Conservation (phyloP, 2,888 invertebrate species). For the Stenoptilia bipunctidactyla region DNA sequence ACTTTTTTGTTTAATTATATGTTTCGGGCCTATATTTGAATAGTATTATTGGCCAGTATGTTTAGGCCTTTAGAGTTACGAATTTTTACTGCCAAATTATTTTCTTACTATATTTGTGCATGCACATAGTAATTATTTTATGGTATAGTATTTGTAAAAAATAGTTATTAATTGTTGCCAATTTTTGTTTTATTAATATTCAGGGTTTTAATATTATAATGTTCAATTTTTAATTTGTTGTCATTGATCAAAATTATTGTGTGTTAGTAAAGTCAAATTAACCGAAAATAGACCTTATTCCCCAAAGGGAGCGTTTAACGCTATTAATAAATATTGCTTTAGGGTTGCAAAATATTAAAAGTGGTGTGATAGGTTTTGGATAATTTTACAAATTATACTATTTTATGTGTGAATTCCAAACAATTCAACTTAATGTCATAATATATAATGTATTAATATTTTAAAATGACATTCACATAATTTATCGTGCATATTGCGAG, state of each 20-base stretch:
- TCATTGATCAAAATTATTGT: slow-evolving; percentile 69
- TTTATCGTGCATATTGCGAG: slow-evolving; percentile 28
- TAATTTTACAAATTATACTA: slow-evolving; percentile 72
- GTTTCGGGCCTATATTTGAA: slow-evolving; percentile 65
- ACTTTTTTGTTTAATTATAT: slow-evolving; percentile 59
- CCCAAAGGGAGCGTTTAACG: slow-evolving; percentile 71
- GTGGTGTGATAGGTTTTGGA: slow-evolving; percentile 72
- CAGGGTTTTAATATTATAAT: slow-evolving; percentile 66
- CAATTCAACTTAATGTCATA: slow-evolving; percentile 41
- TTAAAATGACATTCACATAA: slow-evolving; percentile 35
- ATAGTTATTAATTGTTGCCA: slow-evolving; percentile 69
- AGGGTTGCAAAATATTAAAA: slow-evolving; percentile 66
- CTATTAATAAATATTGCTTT: slow-evolving; percentile 65
- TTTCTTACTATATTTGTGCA: slow-evolving; percentile 70
- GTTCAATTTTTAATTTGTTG: slow-evolving; percentile 66
- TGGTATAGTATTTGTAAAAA: slow-evolving; percentile 63
- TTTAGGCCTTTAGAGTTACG: slow-evolving; percentile 68
- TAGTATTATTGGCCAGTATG: slow-evolving; percentile 68
- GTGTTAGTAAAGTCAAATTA: slow-evolving; percentile 67
- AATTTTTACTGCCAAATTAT: slow-evolving; percentile 72
- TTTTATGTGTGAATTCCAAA: slow-evolving; percentile 67
- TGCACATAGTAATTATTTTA: slow-evolving; percentile 70
- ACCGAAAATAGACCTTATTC: slow-evolving; percentile 59
- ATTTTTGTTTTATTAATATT: slow-evolving; percentile 65
- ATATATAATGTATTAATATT: slow-evolving; percentile 34